phyloP scores from a whole-genome alignment of 1,140 invertebrate species.

The Pectinophora gossypiella region DNA sequence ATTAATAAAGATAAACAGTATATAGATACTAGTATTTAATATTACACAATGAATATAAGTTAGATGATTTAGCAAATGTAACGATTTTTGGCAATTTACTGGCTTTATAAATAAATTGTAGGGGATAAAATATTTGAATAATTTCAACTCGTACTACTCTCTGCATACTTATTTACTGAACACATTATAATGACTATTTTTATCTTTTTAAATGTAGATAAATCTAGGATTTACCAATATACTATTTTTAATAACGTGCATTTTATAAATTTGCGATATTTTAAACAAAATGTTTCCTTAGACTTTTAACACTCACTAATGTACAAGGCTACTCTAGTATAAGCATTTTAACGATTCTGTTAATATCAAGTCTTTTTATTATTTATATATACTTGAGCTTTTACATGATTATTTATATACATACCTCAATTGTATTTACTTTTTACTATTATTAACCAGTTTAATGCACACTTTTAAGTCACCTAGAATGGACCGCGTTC shows the following conservation, averaged over 20 bases:
- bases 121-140: background rate
- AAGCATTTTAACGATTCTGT: conserved; percentile 53
- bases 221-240: conserved; percentile 41
- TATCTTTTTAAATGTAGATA: conserved; percentile 26
- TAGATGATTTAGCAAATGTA: too few species aligned
- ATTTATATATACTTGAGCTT: conserved; percentile 68
- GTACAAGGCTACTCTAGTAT: conserved; percentile 46
- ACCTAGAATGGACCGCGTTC: conserved; percentile 70
- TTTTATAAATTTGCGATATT: conserved; percentile 34
- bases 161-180: conserved; percentile 11
- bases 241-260: conserved; percentile 43
- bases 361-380: conserved; percentile 65
- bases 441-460: conserved; percentile 49
- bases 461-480: conserved; percentile 71
- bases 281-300: conserved; percentile 28
- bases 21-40: background rate
- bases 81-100: background rate
- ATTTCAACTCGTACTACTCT: background rate
- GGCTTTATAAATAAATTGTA: background rate
- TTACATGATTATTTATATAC: conserved; percentile 62
- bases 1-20: background rate
- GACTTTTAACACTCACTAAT: conserved; percentile 47
- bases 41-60: background rate
- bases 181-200: conserved; percentile 26
- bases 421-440: conserved; percentile 33